Base-by-base conservation (phyloP, 2,797 vertebrate species). In the Podargus strigoides region DNA sequence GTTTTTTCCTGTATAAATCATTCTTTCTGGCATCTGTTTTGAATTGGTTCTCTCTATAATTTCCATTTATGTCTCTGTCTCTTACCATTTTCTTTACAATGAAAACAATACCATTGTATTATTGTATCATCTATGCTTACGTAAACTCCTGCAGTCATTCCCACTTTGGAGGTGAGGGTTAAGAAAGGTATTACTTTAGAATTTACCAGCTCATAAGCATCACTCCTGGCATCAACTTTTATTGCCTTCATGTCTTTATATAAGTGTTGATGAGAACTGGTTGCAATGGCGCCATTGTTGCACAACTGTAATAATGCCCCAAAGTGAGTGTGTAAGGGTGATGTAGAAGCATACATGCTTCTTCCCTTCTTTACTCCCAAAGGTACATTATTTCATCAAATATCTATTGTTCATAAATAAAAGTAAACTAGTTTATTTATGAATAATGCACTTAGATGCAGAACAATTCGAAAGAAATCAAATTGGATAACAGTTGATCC, bases 71-170 rank as follows among this genome's bases (percentile, higher is more conserved):
- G 42, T 59, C 67, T 79, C 68, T 83, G 23, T 77, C 81, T 77
- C 59, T 44, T 89, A 14, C 1, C 80, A 46, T 83, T 88, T 91
- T 62, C 90, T 93, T 95, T 89, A 95, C 41, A 86, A 55, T 46
- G 28, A 89, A 91, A 93, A 69, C 52, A 92, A 87, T 79, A 94
- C 26, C n/a, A n/a, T n/a, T n/a, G n/a, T n/a, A n/a, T n/a, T n/a
- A n/a, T 77, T 88, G 82, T 53, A 89, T 59, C 49, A 87, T 55
- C 46, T 27, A 30, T 41, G 41, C 53, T 53, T 63, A 44, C 7
- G 2, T 69, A 85, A 77, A 63, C 46, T 79, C 80, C 60, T 26
- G 8, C 17, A 67, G 80, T 76, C 66, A 66, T 64, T 68, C 76
- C 28, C 26, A 30, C 34, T 76, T 80, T 37, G 28, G 50, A 81